Base-by-base conservation (phyloP, 2,888 invertebrate genomes). In the Lasioglossum marginatum region DNA sequence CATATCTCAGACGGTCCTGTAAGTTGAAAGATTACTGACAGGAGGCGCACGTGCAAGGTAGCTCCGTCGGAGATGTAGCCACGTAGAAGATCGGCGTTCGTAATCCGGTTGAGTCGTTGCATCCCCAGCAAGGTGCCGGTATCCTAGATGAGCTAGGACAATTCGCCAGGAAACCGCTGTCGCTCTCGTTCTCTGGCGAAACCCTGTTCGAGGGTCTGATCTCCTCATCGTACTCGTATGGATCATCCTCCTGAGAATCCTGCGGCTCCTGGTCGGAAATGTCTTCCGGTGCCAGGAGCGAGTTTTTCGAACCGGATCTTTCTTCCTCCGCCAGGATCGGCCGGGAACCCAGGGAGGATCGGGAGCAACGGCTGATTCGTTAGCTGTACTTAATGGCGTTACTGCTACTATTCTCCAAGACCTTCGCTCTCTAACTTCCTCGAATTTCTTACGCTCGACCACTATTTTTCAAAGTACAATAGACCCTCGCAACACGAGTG, bases 191-290 rank as follows among this genome's bases (percentile, higher is more conserved):
- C n/a, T 73, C 63, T 80, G 79, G 43, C 14, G 82, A 92, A 72
- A 79, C 88, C 80, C 83, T 79, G 79, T 57, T 81, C 81, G 90
- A 81, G 43, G 91, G 89, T 37, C 94, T 93, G 82, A 95, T 94
- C 83, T 95, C 95, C 68, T 95, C 95, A 92, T 96, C 96, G 89
- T 95, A 96, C 87, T 95, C 95, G 91, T 95, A 96, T 14, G 95
- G 95, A 91, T 96, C 95, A 87, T 95, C 95, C 70, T 95, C 93
- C 78, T 91, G 90, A 43, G 85, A 87, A 73, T 92, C 93, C 79
- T 92, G 89, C 40, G 78, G 81, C 81, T 91, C 77, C 88, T 89
- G 86, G 87, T 87, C 88, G 83, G 70, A 81, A 72, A 70, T 31
- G 40, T 82, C 90, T 88, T 89, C 92, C 90, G 89, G 77, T 79